Evolutionary conservation across 2,113 vertebrate species (phyloP).

Genomic region (Muntiacus reevesi): DNA sequence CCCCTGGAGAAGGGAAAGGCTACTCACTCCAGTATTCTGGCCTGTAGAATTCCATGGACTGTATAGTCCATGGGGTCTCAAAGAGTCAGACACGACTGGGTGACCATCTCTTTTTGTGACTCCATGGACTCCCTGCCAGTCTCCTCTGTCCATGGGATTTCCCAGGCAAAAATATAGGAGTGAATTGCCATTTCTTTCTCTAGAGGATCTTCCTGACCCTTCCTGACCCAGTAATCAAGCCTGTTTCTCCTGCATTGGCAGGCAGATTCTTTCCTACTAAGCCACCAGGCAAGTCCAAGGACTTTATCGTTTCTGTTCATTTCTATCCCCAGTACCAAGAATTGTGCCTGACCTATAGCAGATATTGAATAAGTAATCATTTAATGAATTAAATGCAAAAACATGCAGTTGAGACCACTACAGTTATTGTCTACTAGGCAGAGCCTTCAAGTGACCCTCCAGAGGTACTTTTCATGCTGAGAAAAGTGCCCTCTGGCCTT

Average conservation of each 20-base stretch:
- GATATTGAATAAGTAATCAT: not conserved
- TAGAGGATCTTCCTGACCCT: not conserved
- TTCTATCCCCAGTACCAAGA: not conserved
- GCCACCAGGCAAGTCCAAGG: not conserved
- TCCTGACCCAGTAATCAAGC: not conserved
- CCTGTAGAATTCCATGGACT: not conserved
- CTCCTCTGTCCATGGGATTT: not conserved
- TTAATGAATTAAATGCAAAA: not conserved
- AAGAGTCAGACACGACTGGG: not conserved
- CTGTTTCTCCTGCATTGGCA: not conserved
- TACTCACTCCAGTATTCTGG: not conserved
- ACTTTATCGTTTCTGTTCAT: not conserved
- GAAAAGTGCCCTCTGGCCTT: not conserved
- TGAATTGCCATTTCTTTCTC: not conserved
- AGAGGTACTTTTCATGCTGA: not conserved
- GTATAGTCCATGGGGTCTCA: not conserved
- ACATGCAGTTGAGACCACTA: not conserved
- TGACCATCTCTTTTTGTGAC: not conserved
- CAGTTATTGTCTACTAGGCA: not conserved
- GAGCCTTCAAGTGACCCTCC: not conserved
- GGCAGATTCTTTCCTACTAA: not conserved
- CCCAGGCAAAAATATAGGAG: not conserved
- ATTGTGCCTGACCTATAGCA: not conserved
- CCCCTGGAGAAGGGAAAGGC: not conserved
- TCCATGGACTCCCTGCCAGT: not conserved